A percentile compares a stretch with the other conserved stretches of the same genome.
Conservation (phyloP, 2,888 invertebrate genomes). For the Sarcophaga caerulescens region DNA sequence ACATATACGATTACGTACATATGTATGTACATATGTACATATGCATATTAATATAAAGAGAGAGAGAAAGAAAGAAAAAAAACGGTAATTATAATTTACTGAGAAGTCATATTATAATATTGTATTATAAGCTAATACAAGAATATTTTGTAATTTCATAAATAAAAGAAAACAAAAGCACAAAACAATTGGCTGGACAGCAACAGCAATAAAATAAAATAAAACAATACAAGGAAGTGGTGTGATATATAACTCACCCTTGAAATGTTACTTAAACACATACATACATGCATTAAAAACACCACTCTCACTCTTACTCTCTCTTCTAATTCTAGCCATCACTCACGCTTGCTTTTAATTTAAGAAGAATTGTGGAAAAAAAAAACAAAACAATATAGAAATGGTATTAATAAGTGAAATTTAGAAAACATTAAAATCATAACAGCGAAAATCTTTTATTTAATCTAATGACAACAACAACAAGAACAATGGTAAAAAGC, state of each 20-base stretch:
- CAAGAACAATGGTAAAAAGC: background rate
- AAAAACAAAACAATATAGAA: conserved; percentile 41
- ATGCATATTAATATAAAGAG: background rate
- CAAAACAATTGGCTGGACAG: background rate
- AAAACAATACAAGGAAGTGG: background rate
- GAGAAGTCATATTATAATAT: conserved; percentile 14
- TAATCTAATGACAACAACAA: conserved; percentile 39
- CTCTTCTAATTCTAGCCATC: no score
- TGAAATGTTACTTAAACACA: conserved; percentile 22
- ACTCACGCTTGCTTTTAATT: no score
- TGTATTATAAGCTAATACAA: conserved; percentile 14
- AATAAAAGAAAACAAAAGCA: conserved; percentile 15
- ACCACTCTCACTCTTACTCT: background rate
- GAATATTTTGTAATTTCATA: conserved; percentile 19
- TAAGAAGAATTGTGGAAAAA: background rate
- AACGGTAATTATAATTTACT: conserved; percentile 22
- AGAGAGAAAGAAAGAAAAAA: no score
- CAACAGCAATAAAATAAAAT: background rate
- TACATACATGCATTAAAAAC: background rate
- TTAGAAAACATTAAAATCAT: conserved; percentile 21
- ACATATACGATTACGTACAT: background rate
- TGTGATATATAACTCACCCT: conserved; percentile 57
- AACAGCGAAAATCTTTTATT: conserved; percentile 47
- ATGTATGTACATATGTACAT: conserved; percentile 1
- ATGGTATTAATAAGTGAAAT: conserved; percentile 49